A percentile compares a stretch with the other conserved stretches of the same genome.
phyloP scores from a whole-genome alignment of 1,140 invertebrate species.

The Saccostrea echinata region DNA sequence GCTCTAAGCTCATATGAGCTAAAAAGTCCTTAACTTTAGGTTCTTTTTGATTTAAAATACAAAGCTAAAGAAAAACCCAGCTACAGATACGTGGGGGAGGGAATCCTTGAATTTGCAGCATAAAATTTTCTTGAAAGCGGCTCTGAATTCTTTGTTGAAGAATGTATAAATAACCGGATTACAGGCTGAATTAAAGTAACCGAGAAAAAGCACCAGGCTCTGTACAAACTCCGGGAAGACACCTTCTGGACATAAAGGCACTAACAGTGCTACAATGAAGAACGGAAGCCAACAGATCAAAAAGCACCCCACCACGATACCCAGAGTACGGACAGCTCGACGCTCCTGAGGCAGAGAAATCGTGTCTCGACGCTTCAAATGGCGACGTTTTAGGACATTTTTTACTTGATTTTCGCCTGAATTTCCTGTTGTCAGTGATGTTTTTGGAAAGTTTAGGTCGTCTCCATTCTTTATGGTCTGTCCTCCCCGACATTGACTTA shows the following conservation, averaged over 20 bases:
- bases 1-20: too few relatives aligned
- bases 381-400: background rate
- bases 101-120: constrained; percentile 44
- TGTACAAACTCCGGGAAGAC: constrained; percentile 54
- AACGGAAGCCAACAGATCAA: constrained; percentile 99
- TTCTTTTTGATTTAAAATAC: background rate
- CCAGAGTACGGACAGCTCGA: constrained; percentile 95
- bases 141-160: constrained; percentile 98
- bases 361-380: constrained; percentile 90
- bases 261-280: constrained; percentile 87
- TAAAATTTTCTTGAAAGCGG: constrained; percentile 92
- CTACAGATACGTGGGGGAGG: constrained; percentile 50
- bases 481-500: background rate
- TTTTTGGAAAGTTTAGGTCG: background rate
- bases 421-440: background rate
- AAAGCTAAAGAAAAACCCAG: background rate
- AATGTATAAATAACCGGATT: constrained; percentile 98
- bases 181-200: constrained; percentile 97
- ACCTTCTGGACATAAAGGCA: constrained; percentile 80
- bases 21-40: too few relatives aligned
- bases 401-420: background rate
- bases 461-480: background rate
- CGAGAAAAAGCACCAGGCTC: constrained; percentile 89
- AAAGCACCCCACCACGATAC: constrained; percentile 98
- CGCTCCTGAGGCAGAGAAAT: constrained; percentile 97